A percentile compares a stretch with the other conserved stretches of the same genome.
These are phyloP conservation scores for Forbesichthys papilliferus DNA, from an alignment of 2,113 vertebrate genomes.

Conservation along the genomic window DNA sequence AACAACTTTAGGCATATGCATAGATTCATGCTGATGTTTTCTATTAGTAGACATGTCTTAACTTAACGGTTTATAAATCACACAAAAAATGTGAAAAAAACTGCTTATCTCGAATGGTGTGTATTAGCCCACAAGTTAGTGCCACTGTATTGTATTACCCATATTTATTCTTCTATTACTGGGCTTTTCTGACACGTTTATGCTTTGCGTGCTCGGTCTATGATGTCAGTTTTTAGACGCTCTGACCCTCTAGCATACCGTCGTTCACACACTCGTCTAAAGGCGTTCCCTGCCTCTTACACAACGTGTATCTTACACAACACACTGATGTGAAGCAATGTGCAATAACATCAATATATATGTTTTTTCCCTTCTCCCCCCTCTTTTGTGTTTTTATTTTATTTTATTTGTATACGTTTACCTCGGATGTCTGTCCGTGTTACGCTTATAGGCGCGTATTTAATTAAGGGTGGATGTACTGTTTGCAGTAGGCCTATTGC, in stretches of 20 bases:
- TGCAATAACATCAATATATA: not conserved
- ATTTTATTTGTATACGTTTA: no score
- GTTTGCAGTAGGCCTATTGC: not conserved
- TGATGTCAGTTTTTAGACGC: constrained; percentile 67
- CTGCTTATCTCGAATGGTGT: not conserved
- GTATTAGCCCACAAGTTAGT: constrained; percentile 43
- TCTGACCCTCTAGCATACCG: constrained; percentile 42
- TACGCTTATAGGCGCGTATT: no score
- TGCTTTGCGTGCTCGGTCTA: constrained; percentile 41
- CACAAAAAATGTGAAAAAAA: no score
- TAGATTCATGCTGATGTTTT: no score
- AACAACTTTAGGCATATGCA: no score
- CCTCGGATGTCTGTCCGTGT: no score
- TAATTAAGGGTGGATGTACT: no score
- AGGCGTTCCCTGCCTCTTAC: constrained; percentile 24
- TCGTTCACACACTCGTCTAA: constrained; percentile 35
- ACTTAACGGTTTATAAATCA: no score
- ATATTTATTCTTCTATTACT: constrained; percentile 53
- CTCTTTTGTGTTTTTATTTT: no score
- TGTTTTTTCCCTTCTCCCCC: no score
- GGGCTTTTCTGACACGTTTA: constrained; percentile 48
- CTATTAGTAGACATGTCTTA: no score
- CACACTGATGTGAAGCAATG: not conserved
- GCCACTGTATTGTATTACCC: constrained; percentile 50
- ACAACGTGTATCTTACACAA: not conserved